Conservation (phyloP, 1,140 invertebrate genomes). For the Philopotamus ludificatus region DNA sequence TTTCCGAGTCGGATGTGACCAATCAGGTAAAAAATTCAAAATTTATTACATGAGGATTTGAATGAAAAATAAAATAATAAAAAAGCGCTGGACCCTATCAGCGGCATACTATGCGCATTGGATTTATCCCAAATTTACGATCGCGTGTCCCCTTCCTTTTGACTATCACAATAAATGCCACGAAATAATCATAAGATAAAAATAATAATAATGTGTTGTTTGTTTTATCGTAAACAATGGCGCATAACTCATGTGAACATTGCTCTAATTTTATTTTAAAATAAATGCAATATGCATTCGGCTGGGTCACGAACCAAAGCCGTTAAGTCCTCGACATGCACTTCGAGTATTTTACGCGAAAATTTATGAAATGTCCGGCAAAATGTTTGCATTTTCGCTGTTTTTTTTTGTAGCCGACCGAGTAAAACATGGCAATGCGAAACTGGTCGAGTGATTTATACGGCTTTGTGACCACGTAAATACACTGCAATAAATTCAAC, state of each 20-base stretch:
- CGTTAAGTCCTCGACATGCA: neutral
- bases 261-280: too few relatives aligned
- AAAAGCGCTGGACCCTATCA: neutral
- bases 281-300: too few relatives aligned
- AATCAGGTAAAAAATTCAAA: slow-evolving; percentile 3
- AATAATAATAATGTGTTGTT: too few relatives aligned
- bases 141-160: neutral
- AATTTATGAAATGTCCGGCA: neutral
- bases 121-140: neutral
- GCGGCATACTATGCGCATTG: neutral
- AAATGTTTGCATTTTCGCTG: too few relatives aligned
- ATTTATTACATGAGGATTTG: slow-evolving; percentile 7
- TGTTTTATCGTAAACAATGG: too few relatives aligned
- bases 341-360: neutral
- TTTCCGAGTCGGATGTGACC: neutral
- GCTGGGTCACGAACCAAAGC: neutral
- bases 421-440: too few relatives aligned
- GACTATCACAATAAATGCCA: too few relatives aligned
- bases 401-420: neutral
- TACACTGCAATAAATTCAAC: too few relatives aligned
- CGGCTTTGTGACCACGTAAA: too few relatives aligned
- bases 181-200: too few relatives aligned
- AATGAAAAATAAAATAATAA: neutral
- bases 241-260: too few relatives aligned
- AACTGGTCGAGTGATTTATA: too few relatives aligned